These are phyloP conservation scores for Conger conger DNA, from an alignment of 2,113 vertebrate species.

Conservation along the genomic window DNA sequence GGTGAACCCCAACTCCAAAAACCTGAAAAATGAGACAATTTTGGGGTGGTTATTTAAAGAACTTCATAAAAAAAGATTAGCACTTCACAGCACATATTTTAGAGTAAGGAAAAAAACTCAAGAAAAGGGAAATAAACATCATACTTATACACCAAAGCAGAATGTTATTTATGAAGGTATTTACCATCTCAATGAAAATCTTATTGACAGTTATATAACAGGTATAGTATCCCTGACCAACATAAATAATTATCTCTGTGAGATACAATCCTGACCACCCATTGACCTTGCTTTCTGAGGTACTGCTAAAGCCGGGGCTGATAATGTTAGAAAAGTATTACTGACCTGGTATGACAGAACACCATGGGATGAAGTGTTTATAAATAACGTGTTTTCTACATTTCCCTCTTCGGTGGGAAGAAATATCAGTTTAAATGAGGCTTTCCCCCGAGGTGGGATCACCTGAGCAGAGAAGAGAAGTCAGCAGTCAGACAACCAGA, in stretches of 20 bases:
- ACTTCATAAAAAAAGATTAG: background rate
- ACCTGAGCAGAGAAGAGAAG: conserved; percentile 70
- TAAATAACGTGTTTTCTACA: conserved; percentile 96
- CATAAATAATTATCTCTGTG: background rate
- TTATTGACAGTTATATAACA: background rate
- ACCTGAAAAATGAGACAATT: conserved; percentile 65
- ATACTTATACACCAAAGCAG: background rate
- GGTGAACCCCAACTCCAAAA: conserved; percentile 82
- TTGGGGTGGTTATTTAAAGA: background rate
- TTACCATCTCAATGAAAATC: background rate
- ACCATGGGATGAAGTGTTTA: conserved; percentile 95
- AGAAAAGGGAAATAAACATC: background rate
- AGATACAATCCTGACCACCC: background rate
- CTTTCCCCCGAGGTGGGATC: conserved; percentile 89
- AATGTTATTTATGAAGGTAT: background rate
- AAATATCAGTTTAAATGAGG: conserved; percentile 93
- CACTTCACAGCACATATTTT: background rate
- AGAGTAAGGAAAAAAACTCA: background rate
- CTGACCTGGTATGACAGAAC: conserved; percentile 86
- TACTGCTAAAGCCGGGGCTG: background rate
- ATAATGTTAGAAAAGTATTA: background rate
- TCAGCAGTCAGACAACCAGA: background rate
- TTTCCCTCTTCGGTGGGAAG: conserved; percentile 90
- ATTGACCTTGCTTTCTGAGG: background rate
- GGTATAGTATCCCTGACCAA: background rate